phyloP scores from a whole-genome alignment of 2,888 invertebrate genomes.

The Cerceris rybyensis region DNA sequence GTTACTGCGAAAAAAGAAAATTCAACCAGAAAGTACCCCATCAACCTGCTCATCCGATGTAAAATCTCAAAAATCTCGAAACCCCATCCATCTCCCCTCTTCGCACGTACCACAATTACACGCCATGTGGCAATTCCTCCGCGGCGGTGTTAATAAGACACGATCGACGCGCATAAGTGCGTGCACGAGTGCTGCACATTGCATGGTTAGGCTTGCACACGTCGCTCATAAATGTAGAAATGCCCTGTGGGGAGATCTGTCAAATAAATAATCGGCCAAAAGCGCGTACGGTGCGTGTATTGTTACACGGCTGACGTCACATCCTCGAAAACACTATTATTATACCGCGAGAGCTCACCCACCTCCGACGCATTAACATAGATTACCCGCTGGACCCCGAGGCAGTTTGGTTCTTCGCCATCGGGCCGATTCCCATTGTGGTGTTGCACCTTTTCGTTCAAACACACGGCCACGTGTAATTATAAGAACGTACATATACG shows the following conservation, averaged over 20 bases:
- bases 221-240: conserved; percentile 55
- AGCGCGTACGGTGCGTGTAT: conserved; percentile 43
- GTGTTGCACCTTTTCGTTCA: background rate
- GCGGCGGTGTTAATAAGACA: background rate
- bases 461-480: too few relatives aligned
- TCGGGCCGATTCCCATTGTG: conserved; percentile 30
- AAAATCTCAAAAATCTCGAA: background rate
- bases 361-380: conserved; percentile 67
- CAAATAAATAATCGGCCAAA: conserved; percentile 71
- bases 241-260: conserved; percentile 63
- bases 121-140: background rate
- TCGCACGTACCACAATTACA: too few relatives aligned
- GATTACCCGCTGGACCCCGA: conserved; percentile 60
- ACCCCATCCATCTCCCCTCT: background rate
- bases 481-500: too few relatives aligned
- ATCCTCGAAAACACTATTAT: conserved; percentile 68
- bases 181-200: conserved; percentile 22
- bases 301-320: conserved; percentile 62
- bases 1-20: too few relatives aligned
- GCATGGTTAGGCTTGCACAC: conserved; percentile 18
- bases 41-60: too few relatives aligned
- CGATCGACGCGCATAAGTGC: conserved; percentile 6
- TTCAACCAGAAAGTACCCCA: too few relatives aligned
- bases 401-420: conserved; percentile 46
- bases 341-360: conserved; percentile 50